Percentiles rank a stretch among this genome's conserved stretches.
phyloP scores from a whole-genome alignment of 2,113 vertebrate genomes.

The Bucco capensis region DNA sequence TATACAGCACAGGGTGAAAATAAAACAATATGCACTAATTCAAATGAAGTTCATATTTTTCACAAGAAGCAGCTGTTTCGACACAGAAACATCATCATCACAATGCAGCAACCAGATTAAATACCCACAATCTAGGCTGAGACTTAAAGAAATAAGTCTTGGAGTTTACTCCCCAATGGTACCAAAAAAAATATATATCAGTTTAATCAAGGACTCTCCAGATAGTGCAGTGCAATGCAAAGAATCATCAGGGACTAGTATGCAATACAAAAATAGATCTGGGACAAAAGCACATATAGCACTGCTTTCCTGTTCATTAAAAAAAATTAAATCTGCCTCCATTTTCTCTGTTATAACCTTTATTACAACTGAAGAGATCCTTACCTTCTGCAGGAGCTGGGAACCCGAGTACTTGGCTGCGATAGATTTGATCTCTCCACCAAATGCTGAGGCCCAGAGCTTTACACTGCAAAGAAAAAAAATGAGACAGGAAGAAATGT shows the following conservation, averaged over 20 bases:
- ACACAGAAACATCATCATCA: conserved; percentile 17
- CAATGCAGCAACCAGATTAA: conserved; percentile 14
- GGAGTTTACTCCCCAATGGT: conserved; percentile 43
- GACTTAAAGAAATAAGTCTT: conserved; percentile 41
- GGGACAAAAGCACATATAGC: conserved; percentile 30
- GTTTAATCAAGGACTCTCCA: conserved; percentile 51
- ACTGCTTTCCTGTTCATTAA: conserved; percentile 52
- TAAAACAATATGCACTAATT: conserved; percentile 10
- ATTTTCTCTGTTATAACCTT: conserved; percentile 69
- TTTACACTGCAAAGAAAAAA: conserved; percentile 81
- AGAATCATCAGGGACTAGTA: conserved; percentile 38
- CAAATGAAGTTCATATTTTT: conserved; percentile 60
- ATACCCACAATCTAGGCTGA: conserved; percentile 14
- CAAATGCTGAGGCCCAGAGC: conserved; percentile 98
- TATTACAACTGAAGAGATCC: conserved; percentile 35
- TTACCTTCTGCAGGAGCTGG: conserved; percentile 98
- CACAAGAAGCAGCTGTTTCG: conserved; percentile 58
- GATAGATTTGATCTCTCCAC: conserved; percentile 98
- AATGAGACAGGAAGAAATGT: conserved; percentile 48
- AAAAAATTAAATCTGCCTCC: conserved; percentile 72
- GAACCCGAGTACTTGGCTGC: conserved; percentile 98
- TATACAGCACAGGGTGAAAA: conserved; percentile 20
- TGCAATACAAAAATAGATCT: conserved; percentile 58
- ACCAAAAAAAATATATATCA: conserved; percentile 43
- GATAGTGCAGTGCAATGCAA: conserved; percentile 24